Evolutionary conservation across 2,113 vertebrate genomes (phyloP).

Genomic region (Marmota flaviventris): DNA sequence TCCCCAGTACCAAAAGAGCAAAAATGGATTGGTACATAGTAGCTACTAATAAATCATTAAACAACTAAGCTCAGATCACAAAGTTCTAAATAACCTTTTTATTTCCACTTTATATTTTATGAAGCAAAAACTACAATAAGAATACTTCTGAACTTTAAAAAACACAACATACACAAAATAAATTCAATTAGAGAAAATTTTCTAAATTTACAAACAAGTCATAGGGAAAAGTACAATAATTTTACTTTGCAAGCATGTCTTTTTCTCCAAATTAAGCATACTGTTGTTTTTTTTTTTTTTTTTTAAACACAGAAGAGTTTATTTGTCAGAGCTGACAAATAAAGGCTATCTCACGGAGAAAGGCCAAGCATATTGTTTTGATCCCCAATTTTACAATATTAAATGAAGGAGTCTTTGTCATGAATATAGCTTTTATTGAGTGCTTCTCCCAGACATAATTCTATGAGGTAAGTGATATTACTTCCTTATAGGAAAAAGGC

Average conservation of each 20-base stretch:
- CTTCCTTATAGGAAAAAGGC: background rate
- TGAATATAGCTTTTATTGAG: background rate
- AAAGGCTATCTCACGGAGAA: no score
- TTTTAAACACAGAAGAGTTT: no score
- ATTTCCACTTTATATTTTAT: conserved; percentile 4
- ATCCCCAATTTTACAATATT: background rate
- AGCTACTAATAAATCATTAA: background rate
- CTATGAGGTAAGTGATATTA: background rate
- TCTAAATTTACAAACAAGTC: conserved; percentile 25
- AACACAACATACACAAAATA: background rate
- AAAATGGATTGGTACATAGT: background rate
- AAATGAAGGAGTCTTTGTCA: background rate
- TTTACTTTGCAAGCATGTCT: conserved; percentile 17
- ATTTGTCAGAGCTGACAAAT: no score
- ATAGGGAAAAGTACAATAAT: conserved; percentile 23
- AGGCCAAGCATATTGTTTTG: background rate
- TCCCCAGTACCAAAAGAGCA: background rate
- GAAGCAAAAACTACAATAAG: conserved; percentile 14
- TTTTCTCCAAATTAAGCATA: background rate
- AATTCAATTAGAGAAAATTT: conserved; percentile 26
- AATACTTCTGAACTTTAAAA: background rate
- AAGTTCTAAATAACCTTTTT: background rate
- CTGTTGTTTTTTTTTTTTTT: background rate
- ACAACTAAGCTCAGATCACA: background rate
- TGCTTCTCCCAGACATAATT: background rate